Base-by-base conservation (phyloP, 2,888 invertebrate species). In the Microdon myrmicae region DNA sequence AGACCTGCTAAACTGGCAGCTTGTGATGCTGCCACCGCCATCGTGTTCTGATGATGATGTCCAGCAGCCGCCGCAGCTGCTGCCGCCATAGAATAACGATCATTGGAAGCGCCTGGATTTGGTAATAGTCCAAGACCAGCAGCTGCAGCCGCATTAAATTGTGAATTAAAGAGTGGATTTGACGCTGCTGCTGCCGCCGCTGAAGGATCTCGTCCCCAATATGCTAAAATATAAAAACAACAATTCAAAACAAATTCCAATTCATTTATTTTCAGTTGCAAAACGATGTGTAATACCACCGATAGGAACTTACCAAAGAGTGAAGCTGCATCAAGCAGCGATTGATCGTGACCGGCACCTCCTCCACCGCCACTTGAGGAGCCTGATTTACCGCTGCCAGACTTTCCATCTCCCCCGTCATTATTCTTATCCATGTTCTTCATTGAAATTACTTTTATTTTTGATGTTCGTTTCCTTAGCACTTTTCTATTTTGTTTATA, bases 11-110 rank as follows among this genome's bases (percentile, higher is more conserved):
- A 83, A 74, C 90, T 90, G 45, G 91, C 91, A 25, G 92, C 92
- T 81, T 92, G 92, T 76, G 90, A 90, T 69, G 91, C 92, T 41
- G 91, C 91, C 71, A 90, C 91, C 69, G 90, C 90, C 74, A 92
- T 85, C 48, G 91, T 90, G 71, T 86, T 86, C 69, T 87, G 87
- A 82, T 84, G 77, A 81, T 84, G 76, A 81, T 85, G 80, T 13
- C 77, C 77, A n/a, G 78, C 78, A 19, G 79, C 78, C 31, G 79
- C 79, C 9, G 78, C 78, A 2, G 79, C 78, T 22, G 82, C 83
- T 38, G 74, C 74, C 17, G 79, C 77, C 78, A 79, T 78, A 3
- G 71, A 77, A 54, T 79, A 79, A 5, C 79, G 76, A 71, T 79
- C 79, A 68, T 77, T 78, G 53, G 74, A 81, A 72, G 78, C 80